These are phyloP conservation scores for Puffinus mauretanicus DNA, from an alignment of 2,113 vertebrate species.

Conservation along the genomic window DNA sequence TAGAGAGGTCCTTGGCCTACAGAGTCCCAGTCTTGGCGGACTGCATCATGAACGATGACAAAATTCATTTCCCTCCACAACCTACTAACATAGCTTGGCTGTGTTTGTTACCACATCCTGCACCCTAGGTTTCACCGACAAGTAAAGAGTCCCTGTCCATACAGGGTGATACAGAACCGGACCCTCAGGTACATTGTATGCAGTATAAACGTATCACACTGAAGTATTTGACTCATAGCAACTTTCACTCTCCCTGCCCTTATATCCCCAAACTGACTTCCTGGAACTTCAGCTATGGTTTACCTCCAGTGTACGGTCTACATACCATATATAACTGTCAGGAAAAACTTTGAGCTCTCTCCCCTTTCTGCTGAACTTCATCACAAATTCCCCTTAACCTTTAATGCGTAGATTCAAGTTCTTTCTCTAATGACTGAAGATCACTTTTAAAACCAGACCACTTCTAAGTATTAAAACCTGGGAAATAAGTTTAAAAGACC, in stretches of 20 bases:
- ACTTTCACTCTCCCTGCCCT: not conserved
- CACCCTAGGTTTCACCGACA: not conserved
- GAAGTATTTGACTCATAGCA: not conserved
- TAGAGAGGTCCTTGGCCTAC: not conserved
- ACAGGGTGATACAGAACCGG: not conserved
- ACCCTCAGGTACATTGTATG: not conserved
- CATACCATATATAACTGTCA: not conserved
- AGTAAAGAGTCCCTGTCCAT: not conserved
- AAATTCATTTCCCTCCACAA: not conserved
- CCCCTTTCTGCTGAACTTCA: not conserved
- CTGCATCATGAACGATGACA: not conserved
- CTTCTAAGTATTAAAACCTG: not conserved
- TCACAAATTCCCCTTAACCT: conserved; percentile 10
- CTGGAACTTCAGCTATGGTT: not conserved
- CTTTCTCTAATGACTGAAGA: not conserved
- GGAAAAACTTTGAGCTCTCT: not conserved
- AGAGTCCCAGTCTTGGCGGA: not conserved
- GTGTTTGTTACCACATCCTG: not conserved
- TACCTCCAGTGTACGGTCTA: not conserved
- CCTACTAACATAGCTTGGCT: not conserved
- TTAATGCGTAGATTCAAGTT: not conserved
- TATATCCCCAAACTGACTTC: not conserved
- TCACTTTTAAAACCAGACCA: not conserved
- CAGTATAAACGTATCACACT: not conserved
- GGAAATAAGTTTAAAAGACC: not conserved